phyloP scores from a whole-genome alignment of 2,888 invertebrate genomes.

The Drosophila histrio region DNA sequence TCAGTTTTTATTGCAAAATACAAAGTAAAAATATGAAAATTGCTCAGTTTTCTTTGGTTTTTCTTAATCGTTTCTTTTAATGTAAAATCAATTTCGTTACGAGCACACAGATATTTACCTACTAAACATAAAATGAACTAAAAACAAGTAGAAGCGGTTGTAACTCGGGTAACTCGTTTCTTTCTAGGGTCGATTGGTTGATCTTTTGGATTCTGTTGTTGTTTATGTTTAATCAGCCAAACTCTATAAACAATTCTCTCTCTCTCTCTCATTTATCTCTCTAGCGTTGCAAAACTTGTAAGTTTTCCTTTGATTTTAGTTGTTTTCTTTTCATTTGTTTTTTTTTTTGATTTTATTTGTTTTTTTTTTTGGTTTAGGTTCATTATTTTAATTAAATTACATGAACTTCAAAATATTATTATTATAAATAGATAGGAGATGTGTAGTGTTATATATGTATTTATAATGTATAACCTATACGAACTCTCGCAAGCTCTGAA shows the following conservation, averaged over 20 bases:
- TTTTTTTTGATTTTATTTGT: conserved; percentile 43
- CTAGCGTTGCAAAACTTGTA: conserved; percentile 49
- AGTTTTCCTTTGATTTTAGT: conserved; percentile 56
- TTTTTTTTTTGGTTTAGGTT: conserved; percentile 69
- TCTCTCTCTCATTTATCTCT: conserved; percentile 37
- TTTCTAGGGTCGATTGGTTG: conserved; percentile 39
- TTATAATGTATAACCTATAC: conserved; percentile 78
- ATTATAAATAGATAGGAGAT: conserved; percentile 78
- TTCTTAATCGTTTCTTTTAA: conserved; percentile 66
- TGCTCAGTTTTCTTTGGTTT: conserved; percentile 58
- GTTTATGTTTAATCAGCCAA: conserved; percentile 53
- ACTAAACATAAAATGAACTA: conserved; percentile 79
- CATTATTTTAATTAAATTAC: conserved; percentile 83
- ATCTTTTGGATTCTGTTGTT: conserved; percentile 19
- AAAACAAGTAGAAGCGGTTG: conserved; percentile 78
- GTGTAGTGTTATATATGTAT: conserved; percentile 73
- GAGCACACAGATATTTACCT: conserved; percentile 79
- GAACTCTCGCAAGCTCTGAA: conserved; percentile 65
- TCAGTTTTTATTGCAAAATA: conserved; percentile 75
- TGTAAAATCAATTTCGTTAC: conserved; percentile 72
- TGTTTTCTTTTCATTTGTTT: conserved; percentile 52
- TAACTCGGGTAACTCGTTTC: conserved; percentile 67
- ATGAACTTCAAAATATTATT: conserved; percentile 81
- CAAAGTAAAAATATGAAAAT: conserved; percentile 77
- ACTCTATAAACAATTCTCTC: conserved; percentile 41